Conservation (phyloP, 1,140 invertebrate genomes). For the Meloidogyne hapla region DNA sequence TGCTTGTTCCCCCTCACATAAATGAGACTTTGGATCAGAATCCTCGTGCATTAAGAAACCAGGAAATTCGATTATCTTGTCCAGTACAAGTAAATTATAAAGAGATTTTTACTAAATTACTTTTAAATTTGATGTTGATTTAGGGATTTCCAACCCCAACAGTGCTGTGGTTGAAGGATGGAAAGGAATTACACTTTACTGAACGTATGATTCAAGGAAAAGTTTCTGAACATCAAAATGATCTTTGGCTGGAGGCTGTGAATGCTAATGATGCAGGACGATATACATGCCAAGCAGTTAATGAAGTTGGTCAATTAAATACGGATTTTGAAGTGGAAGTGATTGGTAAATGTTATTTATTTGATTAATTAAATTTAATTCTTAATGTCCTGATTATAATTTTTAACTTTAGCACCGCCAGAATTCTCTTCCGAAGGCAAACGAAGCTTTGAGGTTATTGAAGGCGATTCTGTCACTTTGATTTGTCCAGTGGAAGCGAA, state of each 20-base stretch:
- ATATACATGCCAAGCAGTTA: slow-evolving; percentile 68
- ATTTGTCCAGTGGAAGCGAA: slow-evolving; percentile 57
- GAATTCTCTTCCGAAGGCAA: slow-evolving; percentile 56
- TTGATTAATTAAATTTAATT: background rate
- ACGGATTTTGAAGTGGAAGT: slow-evolving; percentile 67
- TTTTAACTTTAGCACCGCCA: slow-evolving; percentile 65
- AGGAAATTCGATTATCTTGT: slow-evolving; percentile 65
- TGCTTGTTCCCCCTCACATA: slow-evolving; percentile 54
- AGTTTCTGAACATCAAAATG: slow-evolving; percentile 32
- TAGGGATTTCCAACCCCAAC: slow-evolving; percentile 21
- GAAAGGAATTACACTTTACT: slow-evolving; percentile 6
- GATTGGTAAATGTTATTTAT: slow-evolving; percentile 67
- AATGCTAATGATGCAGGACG: slow-evolving; percentile 64
- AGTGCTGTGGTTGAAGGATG: slow-evolving; percentile 28
- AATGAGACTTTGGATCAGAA: slow-evolving; percentile 60
- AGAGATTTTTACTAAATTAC: no score
- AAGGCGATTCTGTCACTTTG: slow-evolving; percentile 41
- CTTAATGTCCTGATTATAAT: background rate
- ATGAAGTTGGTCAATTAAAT: slow-evolving; percentile 67
- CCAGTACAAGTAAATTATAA: slow-evolving; percentile 66
- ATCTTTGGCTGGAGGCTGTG: slow-evolving; percentile 23
- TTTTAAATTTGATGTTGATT: background rate
- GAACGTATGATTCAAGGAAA: background rate
- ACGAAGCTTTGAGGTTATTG: slow-evolving; percentile 55
- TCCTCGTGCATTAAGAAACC: slow-evolving; percentile 55